Evolutionary conservation across 2,113 vertebrate species (phyloP), one percentile per base, ranked within the genome.

Genomic region (Neolamprologus sp.): DNA sequence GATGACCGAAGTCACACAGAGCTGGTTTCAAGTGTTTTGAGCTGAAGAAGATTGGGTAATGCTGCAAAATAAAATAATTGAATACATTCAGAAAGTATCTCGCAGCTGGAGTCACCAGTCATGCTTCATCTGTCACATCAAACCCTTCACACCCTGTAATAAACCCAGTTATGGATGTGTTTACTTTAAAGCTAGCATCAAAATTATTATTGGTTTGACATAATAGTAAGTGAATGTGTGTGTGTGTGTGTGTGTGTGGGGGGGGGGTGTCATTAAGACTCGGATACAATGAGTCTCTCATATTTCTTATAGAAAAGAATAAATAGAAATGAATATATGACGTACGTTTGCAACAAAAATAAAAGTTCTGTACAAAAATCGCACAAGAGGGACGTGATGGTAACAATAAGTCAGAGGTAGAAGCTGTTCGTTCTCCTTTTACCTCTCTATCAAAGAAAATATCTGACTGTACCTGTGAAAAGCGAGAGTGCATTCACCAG

Each of bases 201-300:
- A 65, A 35, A 35, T 10, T 33, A n/a, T 49, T 31, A 28, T 26
- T 21, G 40, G 8, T 31, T 78, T 19, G 5, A 16, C 16, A 75
- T 19, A 19, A 17, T 6, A 19, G 16, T 63, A 14, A 8, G 54
- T 23, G 12, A 7, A 0, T 63, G 31, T 35, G 31, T 63, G 6
- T 35, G 31, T 35, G 58, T 35, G 16, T 31, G 55, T 14, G 54
- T 7, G 53, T 54, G n/a, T 4, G 53, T 0, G 47, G 4, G 42
- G 1, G 11, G n/a, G 21, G 6, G 0, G 6, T 2, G 54, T 7
- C 68, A 75, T 45, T 17, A 1, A 4, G 9, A 26, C 2, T 23
- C 23, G 0, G 40, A 16, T 1, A 63, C 28, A 63, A 33, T 1
- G 0, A 3, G 28, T 68, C 63, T 37, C 11, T 68, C 63, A 42